Percentiles rank a stretch among this genome's conserved stretches.
Conservation (phyloP, 2,797 vertebrate species). For the Sebastes goodei region DNA sequence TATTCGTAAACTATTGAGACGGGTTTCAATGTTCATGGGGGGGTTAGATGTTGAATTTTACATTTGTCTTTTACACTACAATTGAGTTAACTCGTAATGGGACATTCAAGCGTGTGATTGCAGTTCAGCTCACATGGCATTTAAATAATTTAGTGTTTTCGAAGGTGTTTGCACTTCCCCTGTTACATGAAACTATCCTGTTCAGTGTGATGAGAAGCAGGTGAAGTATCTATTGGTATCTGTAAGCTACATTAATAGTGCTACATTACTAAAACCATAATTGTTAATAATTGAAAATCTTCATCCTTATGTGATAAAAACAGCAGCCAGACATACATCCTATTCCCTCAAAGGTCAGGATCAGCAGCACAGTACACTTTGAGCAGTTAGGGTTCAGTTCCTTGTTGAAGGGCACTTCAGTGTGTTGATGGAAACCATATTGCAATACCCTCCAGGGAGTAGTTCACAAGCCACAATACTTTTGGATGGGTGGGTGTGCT, state of each 20-base stretch:
- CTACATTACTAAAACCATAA: neutral
- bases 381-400: constrained; percentile 45
- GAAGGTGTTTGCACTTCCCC: constrained; percentile 23
- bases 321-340: constrained; percentile 10
- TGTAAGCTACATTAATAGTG: neutral
- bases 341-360: constrained; percentile 49
- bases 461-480: constrained; percentile 45
- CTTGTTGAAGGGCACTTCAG: constrained; percentile 59
- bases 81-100: constrained; percentile 16
- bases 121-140: constrained; percentile 33
- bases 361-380: constrained; percentile 26
- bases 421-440: constrained; percentile 64
- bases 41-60: constrained; percentile 24
- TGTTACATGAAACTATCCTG: constrained; percentile 5
- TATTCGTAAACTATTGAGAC: constrained; percentile 36
- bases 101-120: constrained; percentile 38
- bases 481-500: constrained; percentile 47
- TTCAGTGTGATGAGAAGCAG: neutral
- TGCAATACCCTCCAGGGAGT: constrained; percentile 52
- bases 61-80: constrained; percentile 37
- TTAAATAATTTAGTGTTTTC: constrained; percentile 49
- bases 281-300: neutral
- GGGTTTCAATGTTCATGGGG: constrained; percentile 2
- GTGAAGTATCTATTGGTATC: neutral
- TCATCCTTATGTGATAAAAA: constrained; percentile 3